phyloP scores from a whole-genome alignment of 1,140 invertebrate genomes.

The Geopemphigus sp. region DNA sequence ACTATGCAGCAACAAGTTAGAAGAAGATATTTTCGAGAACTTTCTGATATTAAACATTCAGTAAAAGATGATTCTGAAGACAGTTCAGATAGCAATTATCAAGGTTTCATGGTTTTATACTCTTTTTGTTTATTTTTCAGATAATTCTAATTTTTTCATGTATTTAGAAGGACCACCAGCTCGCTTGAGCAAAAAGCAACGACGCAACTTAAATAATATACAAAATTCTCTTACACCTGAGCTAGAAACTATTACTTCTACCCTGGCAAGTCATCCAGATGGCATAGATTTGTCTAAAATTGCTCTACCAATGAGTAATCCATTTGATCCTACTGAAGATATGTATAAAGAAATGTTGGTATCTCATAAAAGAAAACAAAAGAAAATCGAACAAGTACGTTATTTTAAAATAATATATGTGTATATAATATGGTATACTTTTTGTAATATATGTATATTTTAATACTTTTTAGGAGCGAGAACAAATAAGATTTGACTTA shows the following conservation, averaged over 20 bases:
- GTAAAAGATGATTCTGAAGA: conserved; percentile 67
- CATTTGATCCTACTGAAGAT: conserved; percentile 67
- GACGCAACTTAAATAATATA: conserved; percentile 55
- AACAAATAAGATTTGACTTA: neutral
- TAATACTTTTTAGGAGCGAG: conserved; percentile 16
- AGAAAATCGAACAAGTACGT: conserved; percentile 60
- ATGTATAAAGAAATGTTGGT: conserved; percentile 66
- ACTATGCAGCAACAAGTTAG: conserved; percentile 58
- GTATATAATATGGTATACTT: neutral
- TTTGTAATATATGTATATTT: neutral
- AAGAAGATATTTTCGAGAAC: conserved; percentile 59
- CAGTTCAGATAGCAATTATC: conserved; percentile 69
- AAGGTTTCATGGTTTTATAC: conserved; percentile 13
- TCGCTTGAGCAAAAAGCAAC: conserved; percentile 59
- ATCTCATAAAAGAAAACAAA: conserved; percentile 64
- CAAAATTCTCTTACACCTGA: conserved; percentile 59
- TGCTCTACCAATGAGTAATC: conserved; percentile 57
- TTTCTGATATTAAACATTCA: conserved; percentile 59
- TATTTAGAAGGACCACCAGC: conserved; percentile 61
- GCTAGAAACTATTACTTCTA: conserved; percentile 58
- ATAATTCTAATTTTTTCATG: conserved; percentile 14
- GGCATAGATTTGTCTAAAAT: conserved; percentile 57
- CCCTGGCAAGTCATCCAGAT: conserved; percentile 56
- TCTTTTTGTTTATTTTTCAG: neutral
- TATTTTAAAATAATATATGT: conserved; percentile 20